These are phyloP conservation scores for Ceriagrion tenellum DNA, from an alignment of 2,888 invertebrate genomes.

Conservation along the genomic window DNA sequence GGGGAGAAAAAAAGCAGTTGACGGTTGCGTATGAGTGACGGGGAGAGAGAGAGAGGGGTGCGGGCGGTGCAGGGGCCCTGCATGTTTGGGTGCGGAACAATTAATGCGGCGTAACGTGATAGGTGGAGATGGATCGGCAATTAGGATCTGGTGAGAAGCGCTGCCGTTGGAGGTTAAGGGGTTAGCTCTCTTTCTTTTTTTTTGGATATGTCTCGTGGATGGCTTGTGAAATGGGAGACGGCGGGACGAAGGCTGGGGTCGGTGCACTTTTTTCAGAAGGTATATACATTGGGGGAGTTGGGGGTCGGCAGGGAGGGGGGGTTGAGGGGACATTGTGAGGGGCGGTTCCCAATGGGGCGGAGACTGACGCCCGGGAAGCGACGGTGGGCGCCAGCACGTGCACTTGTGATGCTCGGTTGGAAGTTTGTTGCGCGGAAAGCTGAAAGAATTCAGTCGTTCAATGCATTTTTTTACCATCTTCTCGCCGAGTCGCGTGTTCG, in stretches of 20 bases:
- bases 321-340: not conserved
- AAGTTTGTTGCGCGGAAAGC: slow-evolving; percentile 12
- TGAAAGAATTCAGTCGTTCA: not conserved
- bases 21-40: not conserved
- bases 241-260: not conserved
- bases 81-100: not conserved
- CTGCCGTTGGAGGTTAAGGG: not conserved
- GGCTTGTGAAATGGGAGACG: not conserved
- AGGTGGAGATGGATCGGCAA: slow-evolving; percentile 50
- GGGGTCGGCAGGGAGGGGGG: too few relatives aligned
- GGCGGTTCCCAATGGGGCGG: too few relatives aligned
- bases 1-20: not conserved
- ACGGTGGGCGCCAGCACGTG: not conserved
- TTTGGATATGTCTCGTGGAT: not conserved
- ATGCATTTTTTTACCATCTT: not conserved
- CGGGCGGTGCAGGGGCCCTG: not conserved
- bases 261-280: not conserved
- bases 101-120: slow-evolving; percentile 40
- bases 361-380: not conserved
- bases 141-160: slow-evolving; percentile 22
- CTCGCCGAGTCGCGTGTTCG: not conserved
- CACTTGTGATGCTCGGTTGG: not conserved
- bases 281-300: not conserved
- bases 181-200: not conserved
- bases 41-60: not conserved